A percentile compares a stretch with the other conserved stretches of the same genome.
These are phyloP conservation scores for Coptotermes formosanus DNA, from an alignment of 1,140 invertebrate species.

Conservation along the genomic window DNA sequence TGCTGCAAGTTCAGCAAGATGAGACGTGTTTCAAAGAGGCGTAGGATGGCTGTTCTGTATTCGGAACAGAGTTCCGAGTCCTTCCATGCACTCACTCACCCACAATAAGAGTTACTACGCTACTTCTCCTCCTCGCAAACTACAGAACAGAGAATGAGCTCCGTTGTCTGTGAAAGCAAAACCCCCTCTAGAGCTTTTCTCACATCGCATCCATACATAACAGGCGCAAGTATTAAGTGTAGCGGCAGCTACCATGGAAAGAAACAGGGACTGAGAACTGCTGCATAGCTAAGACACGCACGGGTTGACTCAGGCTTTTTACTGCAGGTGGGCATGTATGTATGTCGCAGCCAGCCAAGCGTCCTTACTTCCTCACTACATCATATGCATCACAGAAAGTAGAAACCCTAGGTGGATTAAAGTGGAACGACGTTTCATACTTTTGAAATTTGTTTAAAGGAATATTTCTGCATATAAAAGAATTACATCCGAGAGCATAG, in stretches of 20 bases:
- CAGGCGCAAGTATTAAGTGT: constrained; percentile 4
- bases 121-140: background rate
- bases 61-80: background rate
- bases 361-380: background rate
- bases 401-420: background rate
- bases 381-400: background rate
- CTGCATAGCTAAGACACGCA: background rate
- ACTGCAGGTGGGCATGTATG: background rate
- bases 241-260: background rate
- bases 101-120: background rate
- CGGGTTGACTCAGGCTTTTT: background rate
- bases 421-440: background rate
- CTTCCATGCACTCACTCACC: constrained; percentile 3
- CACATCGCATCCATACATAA: constrained; percentile 10
- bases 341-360: background rate
- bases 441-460: background rate
- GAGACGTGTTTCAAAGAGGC: background rate
- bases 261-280: background rate
- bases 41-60: background rate
- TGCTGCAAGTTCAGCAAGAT: background rate
- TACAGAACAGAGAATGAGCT: background rate
- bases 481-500: no score
- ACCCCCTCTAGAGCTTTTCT: constrained; percentile 8
- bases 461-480: background rate
- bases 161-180: constrained; percentile 6